phyloP scores from a whole-genome alignment of 37 sponge, comb jelly and placozoan species.

The Eunapius fragilis region DNA sequence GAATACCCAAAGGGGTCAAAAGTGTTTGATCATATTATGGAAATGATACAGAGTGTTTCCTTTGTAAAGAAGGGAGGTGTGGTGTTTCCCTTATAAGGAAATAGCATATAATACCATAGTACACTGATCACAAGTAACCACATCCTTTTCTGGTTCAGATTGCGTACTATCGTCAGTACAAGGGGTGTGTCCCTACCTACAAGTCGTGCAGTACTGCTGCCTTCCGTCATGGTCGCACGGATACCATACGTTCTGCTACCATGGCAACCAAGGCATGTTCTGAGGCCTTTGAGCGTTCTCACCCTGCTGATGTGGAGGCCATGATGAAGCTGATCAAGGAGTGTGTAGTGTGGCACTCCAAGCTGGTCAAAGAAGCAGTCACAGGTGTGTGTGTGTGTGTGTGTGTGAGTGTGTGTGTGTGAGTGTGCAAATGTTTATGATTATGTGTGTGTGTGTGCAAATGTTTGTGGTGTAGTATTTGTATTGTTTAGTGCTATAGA shows the following conservation, averaged over 20 bases:
- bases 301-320: constrained; percentile 38
- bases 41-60: no score
- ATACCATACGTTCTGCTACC: constrained; percentile 90
- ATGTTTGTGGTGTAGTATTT: neutral
- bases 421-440: no score
- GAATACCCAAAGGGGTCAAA: no score
- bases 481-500: neutral
- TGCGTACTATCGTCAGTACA: constrained; percentile 85
- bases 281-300: constrained; percentile 68
- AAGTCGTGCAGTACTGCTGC: constrained; percentile 98
- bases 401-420: neutral
- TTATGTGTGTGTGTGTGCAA: neutral
- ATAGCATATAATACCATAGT: neutral
- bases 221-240: constrained; percentile 97
- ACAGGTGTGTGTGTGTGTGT: constrained; percentile 69
- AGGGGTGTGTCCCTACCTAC: constrained; percentile 74
- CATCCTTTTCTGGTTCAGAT: constrained; percentile 45
- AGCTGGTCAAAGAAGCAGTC: constrained; percentile 84
- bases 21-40: no score
- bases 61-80: neutral
- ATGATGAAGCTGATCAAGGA: constrained; percentile 56
- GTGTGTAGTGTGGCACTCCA: constrained; percentile 73
- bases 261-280: constrained; percentile 70
- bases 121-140: neutral
- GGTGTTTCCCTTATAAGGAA: neutral